Conservation (phyloP, 2,888 invertebrate genomes). For the Schrankia costaestrigalis region DNA sequence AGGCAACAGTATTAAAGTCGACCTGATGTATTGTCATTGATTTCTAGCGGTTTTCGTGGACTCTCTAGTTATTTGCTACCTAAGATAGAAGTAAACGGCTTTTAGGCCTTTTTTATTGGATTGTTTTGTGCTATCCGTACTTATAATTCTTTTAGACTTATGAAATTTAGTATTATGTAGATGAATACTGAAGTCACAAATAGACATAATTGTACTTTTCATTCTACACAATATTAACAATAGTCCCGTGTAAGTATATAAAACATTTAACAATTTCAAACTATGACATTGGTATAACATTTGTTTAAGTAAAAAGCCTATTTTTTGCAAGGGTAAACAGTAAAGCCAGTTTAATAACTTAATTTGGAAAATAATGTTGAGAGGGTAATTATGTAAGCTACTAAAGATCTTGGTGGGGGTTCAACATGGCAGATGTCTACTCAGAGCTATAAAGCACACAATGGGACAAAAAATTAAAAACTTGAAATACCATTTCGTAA, state of each 20-base stretch:
- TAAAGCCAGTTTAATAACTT: slow-evolving; percentile 29
- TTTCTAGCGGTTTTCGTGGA: slow-evolving; percentile 20
- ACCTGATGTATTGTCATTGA: slow-evolving; percentile 28
- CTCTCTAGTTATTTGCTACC: slow-evolving; percentile 18
- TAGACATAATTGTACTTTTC: too few species aligned
- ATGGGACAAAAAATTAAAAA: slow-evolving; percentile 48
- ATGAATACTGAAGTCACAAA: too few species aligned
- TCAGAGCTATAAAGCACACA: slow-evolving; percentile 28
- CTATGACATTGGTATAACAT: background rate
- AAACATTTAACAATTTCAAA: background rate
- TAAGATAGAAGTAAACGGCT: slow-evolving; percentile 8
- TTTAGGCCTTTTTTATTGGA: slow-evolving; percentile 6
- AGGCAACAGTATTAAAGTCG: slow-evolving; percentile 24
- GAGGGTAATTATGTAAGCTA: slow-evolving; percentile 35
- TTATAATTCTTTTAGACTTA: slow-evolving; percentile 8
- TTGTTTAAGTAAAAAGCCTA: slow-evolving; percentile 16
- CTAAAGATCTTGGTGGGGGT: slow-evolving; percentile 35
- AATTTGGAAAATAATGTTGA: slow-evolving; percentile 35
- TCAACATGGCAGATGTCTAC: slow-evolving; percentile 43
- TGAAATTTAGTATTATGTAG: slow-evolving; percentile 1
- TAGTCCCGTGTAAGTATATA: too few species aligned
- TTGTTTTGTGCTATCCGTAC: slow-evolving; percentile 9
- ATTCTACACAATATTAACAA: too few species aligned
- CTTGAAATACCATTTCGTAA: slow-evolving; percentile 60
- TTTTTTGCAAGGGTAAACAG: slow-evolving; percentile 18